Conservation (phyloP, 2,888 invertebrate species). For the Phytoseiulus persimilis region DNA sequence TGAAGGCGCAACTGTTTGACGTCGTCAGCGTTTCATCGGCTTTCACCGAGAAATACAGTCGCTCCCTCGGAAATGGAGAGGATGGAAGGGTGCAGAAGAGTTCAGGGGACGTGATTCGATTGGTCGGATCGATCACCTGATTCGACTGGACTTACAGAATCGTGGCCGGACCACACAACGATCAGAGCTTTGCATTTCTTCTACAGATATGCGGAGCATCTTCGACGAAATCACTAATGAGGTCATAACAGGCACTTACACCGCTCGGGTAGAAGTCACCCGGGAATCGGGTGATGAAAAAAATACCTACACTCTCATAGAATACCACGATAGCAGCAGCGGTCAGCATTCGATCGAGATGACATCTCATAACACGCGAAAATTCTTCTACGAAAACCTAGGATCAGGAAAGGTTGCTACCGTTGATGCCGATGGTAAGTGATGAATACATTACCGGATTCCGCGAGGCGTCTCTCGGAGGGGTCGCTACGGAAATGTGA, state of each 20-base stretch:
- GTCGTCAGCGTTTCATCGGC: no score
- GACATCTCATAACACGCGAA: background rate
- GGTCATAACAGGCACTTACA: background rate
- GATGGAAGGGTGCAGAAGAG: no score
- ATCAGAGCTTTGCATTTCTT: background rate
- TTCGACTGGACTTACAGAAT: no score
- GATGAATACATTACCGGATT: background rate
- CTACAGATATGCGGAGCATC: background rate
- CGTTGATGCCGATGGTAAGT: background rate
- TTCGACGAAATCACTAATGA: background rate
- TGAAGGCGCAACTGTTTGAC: no score
- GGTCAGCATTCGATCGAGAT: background rate
- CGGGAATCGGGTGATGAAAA: background rate
- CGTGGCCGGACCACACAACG: no score
- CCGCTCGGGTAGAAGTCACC: background rate
- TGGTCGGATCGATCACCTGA: no score
- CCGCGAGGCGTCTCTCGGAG: no score
- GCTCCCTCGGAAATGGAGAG: no score
- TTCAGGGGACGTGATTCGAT: no score
- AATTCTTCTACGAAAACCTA: background rate
- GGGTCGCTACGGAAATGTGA: no score
- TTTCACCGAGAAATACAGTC: no score
- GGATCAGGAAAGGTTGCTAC: background rate
- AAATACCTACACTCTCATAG: background rate
- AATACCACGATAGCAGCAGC: background rate